Evolutionary conservation across 2,888 invertebrate species (phyloP).

Genomic region (Amphimallon solstitiale): DNA sequence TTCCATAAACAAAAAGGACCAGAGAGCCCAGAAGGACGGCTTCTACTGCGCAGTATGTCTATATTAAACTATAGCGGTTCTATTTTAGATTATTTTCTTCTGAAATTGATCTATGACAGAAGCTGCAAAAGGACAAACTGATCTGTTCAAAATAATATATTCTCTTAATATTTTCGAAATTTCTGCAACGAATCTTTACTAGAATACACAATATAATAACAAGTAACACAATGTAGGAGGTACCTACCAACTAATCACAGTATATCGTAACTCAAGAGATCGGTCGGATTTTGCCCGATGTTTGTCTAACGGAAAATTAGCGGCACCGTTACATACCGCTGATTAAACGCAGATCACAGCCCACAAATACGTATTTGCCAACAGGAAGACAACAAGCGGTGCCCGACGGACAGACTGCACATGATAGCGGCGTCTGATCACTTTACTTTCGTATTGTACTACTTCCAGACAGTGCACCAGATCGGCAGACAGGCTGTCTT

Average conservation of each 20-base stretch:
- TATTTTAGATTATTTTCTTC: too few species aligned
- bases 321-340: conserved; percentile 24
- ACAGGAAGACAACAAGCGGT: conserved; percentile 32
- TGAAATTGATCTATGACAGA: too few species aligned
- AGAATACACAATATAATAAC: too few species aligned
- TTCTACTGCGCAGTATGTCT: too few species aligned
- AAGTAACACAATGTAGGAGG: background rate
- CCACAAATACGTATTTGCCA: conserved; percentile 20
- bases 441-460: background rate
- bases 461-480: background rate
- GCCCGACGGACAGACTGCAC: conserved; percentile 31
- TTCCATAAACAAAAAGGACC: too few species aligned
- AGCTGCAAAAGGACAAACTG: too few species aligned
- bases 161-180: too few species aligned
- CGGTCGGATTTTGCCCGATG: conserved; percentile 17
- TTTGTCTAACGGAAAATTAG: conserved; percentile 29
- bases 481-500: conserved; percentile 31
- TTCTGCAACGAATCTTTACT: too few species aligned
- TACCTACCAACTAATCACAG: conserved; percentile 16
- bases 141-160: too few species aligned
- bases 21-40: too few species aligned
- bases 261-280: conserved; percentile 20
- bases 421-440: conserved; percentile 30
- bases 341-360: conserved; percentile 18
- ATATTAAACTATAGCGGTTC: too few species aligned